Percentiles rank a stretch among this genome's conserved stretches.
These are phyloP conservation scores for Cheumatopsyche charites DNA, from an alignment of 1,140 invertebrate genomes.

Conservation along the genomic window DNA sequence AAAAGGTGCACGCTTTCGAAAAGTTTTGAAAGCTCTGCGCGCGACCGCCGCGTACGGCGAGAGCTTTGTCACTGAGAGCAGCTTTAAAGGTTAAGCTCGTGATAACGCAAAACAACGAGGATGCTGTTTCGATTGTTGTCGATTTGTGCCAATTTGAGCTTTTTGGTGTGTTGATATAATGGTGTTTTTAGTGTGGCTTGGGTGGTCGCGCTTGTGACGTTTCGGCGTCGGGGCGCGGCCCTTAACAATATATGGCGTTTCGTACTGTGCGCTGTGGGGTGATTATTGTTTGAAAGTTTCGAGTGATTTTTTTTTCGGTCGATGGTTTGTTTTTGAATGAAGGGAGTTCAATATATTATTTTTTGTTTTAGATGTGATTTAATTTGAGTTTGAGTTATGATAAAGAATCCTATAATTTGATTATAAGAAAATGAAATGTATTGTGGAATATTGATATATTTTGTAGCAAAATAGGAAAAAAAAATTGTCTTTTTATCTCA, in stretches of 20 bases:
- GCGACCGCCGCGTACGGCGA: conserved; percentile 39
- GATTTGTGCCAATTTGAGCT: background rate
- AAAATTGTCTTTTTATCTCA: too few species aligned
- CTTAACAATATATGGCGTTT: conserved; percentile 45
- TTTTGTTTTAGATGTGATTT: too few species aligned
- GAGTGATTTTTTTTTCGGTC: too few species aligned
- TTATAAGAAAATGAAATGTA: too few species aligned
- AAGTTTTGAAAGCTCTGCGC: conserved; percentile 17
- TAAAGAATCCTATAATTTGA: too few species aligned
- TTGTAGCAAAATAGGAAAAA: too few species aligned
- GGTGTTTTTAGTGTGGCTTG: background rate
- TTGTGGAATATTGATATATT: too few species aligned
- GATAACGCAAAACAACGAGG: conserved; percentile 43
- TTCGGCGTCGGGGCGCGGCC: conserved; percentile 5
- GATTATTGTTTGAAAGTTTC: too few species aligned
- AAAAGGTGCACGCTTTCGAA: background rate
- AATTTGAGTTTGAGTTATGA: too few species aligned
- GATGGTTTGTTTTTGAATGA: too few species aligned
- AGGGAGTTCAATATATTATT: too few species aligned
- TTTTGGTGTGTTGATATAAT: too few species aligned
- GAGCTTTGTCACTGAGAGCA: conserved; percentile 46
- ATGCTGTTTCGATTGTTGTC: background rate
- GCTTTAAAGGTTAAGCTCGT: conserved; percentile 38
- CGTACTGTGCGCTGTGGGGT: conserved; percentile 25
- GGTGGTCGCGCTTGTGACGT: background rate